Evolutionary conservation across 2,888 invertebrate species (phyloP).

Genomic region (Oligia strigilis): DNA sequence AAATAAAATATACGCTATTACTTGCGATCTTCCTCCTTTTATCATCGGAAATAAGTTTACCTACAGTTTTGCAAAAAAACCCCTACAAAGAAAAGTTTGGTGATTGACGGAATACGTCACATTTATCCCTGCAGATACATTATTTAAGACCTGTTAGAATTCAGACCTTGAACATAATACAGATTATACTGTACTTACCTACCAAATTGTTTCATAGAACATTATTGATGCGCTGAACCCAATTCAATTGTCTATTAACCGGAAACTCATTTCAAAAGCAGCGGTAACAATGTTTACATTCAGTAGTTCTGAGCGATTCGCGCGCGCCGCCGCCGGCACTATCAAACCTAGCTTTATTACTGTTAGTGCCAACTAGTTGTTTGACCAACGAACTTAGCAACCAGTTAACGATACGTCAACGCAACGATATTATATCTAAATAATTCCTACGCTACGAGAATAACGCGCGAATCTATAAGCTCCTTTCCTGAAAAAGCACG

Average conservation of each 20-base stretch:
- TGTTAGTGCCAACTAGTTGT: slow-evolving; percentile 16
- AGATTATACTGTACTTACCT: neutral
- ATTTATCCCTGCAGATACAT: neutral
- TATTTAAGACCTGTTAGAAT: neutral
- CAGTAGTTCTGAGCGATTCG: slow-evolving; percentile 4
- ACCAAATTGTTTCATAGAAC: neutral
- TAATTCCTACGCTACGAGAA: slow-evolving; percentile 2
- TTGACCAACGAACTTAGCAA: slow-evolving; percentile 20
- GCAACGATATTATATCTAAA: neutral
- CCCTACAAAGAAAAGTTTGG: neutral
- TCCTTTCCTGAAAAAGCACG: neutral
- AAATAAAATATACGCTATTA: neutral
- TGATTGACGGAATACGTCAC: neutral
- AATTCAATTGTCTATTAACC: slow-evolving; percentile 17
- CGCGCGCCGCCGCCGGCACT: slow-evolving; percentile 26
- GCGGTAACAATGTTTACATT: slow-evolving; percentile 57
- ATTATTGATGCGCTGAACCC: slow-evolving; percentile 1
- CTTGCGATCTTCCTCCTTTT: neutral
- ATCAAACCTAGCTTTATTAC: slow-evolving; percentile 16
- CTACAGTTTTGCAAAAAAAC: neutral
- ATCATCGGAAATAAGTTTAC: no score
- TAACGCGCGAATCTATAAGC: slow-evolving; percentile 8
- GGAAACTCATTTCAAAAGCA: slow-evolving; percentile 8
- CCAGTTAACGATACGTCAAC: slow-evolving; percentile 23
- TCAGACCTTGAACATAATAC: neutral